These are phyloP conservation scores for Platalea minor DNA, from an alignment of 2,797 vertebrate genomes.

Conservation along the genomic window DNA sequence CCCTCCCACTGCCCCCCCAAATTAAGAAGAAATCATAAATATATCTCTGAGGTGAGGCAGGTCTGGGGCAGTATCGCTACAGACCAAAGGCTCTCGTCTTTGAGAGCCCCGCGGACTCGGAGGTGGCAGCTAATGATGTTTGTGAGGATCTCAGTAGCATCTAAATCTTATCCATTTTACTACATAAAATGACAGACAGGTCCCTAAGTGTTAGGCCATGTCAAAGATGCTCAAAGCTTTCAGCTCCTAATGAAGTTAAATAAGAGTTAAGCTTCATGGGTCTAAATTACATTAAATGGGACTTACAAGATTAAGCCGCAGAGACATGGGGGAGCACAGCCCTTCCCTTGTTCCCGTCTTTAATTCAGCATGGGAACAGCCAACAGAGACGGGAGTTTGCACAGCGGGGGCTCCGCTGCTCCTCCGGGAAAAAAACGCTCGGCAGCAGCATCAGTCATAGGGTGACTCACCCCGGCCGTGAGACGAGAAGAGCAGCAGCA, in stretches of 20 bases:
- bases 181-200: neutral
- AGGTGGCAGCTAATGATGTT: neutral
- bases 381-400: neutral
- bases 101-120: neutral
- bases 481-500: neutral
- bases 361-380: neutral
- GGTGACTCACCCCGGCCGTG: neutral
- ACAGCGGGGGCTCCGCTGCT: neutral
- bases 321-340: neutral
- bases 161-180: neutral
- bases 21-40: neutral
- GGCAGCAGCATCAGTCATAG: fast-evolving
- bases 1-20: neutral
- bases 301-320: neutral
- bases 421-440: neutral
- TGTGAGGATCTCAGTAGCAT: neutral
- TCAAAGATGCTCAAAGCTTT: neutral
- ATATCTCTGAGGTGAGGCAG: neutral
- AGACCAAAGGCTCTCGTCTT: neutral
- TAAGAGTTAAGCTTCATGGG: neutral
- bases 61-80: neutral
- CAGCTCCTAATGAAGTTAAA: neutral
- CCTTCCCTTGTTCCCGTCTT: neutral
- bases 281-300: neutral
- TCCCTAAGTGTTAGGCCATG: neutral